Conservation (phyloP, 2,797 vertebrate genomes). For the Epinephelus malabaricus region DNA sequence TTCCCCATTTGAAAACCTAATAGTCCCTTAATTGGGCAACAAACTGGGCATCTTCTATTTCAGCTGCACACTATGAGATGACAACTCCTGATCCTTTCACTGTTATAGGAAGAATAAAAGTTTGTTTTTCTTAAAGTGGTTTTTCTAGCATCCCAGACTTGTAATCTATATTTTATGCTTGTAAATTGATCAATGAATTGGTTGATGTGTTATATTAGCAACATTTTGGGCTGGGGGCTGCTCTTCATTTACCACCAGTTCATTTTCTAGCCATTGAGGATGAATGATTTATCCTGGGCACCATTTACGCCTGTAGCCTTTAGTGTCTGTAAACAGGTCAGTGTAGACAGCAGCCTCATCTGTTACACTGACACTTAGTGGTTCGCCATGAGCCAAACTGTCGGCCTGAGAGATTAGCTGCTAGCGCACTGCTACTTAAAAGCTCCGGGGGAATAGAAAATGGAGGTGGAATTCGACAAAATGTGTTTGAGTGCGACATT, state of each 20-base stretch:
- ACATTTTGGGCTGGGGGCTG: neutral
- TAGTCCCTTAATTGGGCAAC: neutral
- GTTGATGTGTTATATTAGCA: slow-evolving; percentile 12
- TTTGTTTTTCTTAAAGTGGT: neutral
- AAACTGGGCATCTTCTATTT: slow-evolving; percentile 13
- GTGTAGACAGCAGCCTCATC: slow-evolving; percentile 73
- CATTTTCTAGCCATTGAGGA: slow-evolving; percentile 38
- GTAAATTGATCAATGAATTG: slow-evolving; percentile 14
- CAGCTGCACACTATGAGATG: neutral
- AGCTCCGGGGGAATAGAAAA: slow-evolving; percentile 31
- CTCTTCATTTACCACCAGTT: slow-evolving; percentile 44
- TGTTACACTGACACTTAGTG: slow-evolving; percentile 78
- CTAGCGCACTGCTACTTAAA: slow-evolving; percentile 36
- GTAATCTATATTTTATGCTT: slow-evolving; percentile 7
- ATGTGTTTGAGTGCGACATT: slow-evolving; percentile 23
- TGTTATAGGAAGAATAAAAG: neutral
- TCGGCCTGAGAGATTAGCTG: slow-evolving; percentile 77
- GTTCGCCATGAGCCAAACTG: slow-evolving; percentile 75
- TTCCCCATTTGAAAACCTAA: neutral
- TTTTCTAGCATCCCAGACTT: neutral
- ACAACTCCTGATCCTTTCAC: neutral
- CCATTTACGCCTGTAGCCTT: slow-evolving; percentile 48
- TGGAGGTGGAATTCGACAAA: slow-evolving; percentile 32
- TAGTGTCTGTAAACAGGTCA: slow-evolving; percentile 69
- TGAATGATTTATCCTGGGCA: slow-evolving; percentile 42